Evolutionary conservation across 2,888 invertebrate genomes (phyloP).

Genomic region (Schizaphis graminum): DNA sequence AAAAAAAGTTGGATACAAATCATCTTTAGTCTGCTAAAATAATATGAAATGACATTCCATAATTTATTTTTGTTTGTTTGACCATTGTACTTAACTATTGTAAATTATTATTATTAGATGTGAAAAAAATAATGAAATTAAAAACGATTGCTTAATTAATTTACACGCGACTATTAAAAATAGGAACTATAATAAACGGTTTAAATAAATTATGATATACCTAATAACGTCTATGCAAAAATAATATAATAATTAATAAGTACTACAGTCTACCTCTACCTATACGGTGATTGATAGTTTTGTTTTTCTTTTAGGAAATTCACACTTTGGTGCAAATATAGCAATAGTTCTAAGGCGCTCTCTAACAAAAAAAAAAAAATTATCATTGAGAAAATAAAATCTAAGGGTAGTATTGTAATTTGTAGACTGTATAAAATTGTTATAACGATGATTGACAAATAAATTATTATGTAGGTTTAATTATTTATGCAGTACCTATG

Average conservation of each 20-base stretch:
- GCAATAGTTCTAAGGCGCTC: neutral
- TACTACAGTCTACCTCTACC: neutral
- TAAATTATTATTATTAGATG: neutral
- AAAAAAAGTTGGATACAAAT: neutral
- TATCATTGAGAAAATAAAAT: neutral
- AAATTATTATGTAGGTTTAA: neutral
- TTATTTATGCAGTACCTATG: neutral
- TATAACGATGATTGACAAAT: neutral
- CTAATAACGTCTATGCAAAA: neutral
- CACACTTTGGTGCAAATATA: neutral
- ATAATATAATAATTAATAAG: neutral
- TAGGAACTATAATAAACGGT: neutral
- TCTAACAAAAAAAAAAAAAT: neutral
- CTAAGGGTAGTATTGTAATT: neutral
- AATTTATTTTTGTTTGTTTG: neutral
- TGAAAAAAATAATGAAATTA: neutral
- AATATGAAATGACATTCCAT: neutral
- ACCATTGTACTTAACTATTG: neutral
- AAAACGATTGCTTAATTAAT: neutral
- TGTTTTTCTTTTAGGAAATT: neutral
- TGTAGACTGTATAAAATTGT: neutral
- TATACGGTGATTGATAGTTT: neutral
- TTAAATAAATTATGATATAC: neutral
- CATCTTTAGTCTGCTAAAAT: neutral
- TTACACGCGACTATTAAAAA: neutral